A percentile compares a stretch with the other conserved stretches of the same genome.
phyloP scores from a whole-genome alignment of 1,140 invertebrate species.

The Eriocheir sinensis region DNA sequence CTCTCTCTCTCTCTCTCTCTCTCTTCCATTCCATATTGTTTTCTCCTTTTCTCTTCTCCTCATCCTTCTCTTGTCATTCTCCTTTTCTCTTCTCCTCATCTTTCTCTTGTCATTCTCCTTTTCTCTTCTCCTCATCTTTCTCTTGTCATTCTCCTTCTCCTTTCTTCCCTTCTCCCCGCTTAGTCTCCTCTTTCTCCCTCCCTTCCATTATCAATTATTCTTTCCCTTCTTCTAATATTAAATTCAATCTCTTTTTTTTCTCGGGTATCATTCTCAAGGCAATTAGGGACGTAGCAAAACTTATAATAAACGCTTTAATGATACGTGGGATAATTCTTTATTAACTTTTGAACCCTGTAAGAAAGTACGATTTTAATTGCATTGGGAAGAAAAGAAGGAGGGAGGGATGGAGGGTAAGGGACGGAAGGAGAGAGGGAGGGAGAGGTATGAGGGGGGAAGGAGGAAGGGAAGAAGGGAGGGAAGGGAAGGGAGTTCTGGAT shows the following conservation, averaged over 20 bases:
- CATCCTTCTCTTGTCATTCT: background rate
- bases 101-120: background rate
- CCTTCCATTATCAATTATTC: background rate
- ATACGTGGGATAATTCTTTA: too few species aligned
- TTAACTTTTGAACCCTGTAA: too few species aligned
- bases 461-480: background rate
- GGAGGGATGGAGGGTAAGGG: background rate
- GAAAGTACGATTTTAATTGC: too few species aligned
- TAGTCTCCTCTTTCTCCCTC: constrained; percentile 19
- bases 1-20: constrained; percentile 22
- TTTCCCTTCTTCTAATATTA: background rate
- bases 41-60: too few species aligned
- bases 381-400: background rate
- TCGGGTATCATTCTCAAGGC: too few species aligned
- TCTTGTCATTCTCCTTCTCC: too few species aligned
- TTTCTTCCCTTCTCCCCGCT: too few species aligned
- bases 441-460: background rate
- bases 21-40: background rate
- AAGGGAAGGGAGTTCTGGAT: background rate
- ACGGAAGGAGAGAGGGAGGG: background rate
- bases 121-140: too few species aligned
- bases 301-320: too few species aligned
- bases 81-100: constrained; percentile 2
- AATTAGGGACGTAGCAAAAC: too few species aligned
- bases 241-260: background rate